These are phyloP conservation scores for Rhadinocentrus ornatus DNA, from an alignment of 2,797 vertebrate genomes.

Conservation along the genomic window DNA sequence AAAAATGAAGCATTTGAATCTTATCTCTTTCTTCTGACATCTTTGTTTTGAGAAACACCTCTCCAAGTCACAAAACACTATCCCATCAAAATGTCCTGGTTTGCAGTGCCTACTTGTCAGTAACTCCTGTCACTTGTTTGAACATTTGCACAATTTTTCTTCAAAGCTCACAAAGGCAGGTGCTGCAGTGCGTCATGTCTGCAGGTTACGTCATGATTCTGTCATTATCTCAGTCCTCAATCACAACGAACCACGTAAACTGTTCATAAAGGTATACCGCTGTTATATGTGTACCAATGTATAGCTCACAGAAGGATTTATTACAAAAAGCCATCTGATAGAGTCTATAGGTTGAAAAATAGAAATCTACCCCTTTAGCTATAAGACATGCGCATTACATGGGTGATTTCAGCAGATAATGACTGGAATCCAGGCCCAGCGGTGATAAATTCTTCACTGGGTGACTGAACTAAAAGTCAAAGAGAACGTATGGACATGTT, in stretches of 20 bases:
- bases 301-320: conserved; percentile 9
- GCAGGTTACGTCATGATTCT: conserved; percentile 12
- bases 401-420: conserved; percentile 66
- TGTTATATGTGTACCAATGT: background rate
- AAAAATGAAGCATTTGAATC: background rate
- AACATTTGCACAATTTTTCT: conserved; percentile 33
- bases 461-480: conserved; percentile 49
- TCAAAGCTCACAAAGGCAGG: conserved; percentile 16
- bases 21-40: background rate
- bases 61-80: background rate
- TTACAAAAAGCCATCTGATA: background rate
- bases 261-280: conserved; percentile 8
- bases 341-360: conserved; percentile 20
- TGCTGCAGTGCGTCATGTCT: conserved; percentile 21
- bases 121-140: conserved; percentile 14
- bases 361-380: conserved; percentile 27
- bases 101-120: background rate
- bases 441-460: conserved; percentile 52
- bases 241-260: conserved; percentile 9
- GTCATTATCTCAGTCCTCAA: conserved; percentile 2
- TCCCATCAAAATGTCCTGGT: background rate
- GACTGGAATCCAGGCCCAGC: conserved; percentile 64
- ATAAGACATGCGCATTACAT: conserved; percentile 44
- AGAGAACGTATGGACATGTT: conserved; percentile 27
- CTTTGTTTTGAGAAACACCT: conserved; percentile 1